Evolutionary conservation across 2,113 vertebrate genomes (phyloP), one percentile per base, ranked within the genome.

Genomic region (Spilogale gracilis): DNA sequence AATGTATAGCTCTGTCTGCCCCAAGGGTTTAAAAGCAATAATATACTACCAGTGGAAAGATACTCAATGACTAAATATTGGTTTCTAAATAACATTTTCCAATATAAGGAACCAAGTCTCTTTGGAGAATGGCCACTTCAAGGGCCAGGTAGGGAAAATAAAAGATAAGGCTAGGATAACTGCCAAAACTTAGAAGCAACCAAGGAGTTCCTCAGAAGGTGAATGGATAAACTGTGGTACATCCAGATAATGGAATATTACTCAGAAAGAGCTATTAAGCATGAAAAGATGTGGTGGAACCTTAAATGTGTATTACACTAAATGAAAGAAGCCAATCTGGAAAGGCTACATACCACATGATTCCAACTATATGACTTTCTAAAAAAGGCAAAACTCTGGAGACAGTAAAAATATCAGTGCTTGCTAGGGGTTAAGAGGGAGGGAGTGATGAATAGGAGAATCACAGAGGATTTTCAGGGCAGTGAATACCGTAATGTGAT

Each of bases 311-410:
- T 76, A 69, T 61, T 30, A 95, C 16, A 95, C 16, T 88, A 96
- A 80, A 14, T 67, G 23, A 80, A 88, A 90, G 88, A 93, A 82
- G 76, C 25, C 38, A 60, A 74, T 89, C 17, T 50, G 71, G 88
- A 95, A 95, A 76, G n/a, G 14, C 20, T 78, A 58, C 14, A 9
- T 18, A 78, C 2, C 43, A 1, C 69, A 61, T 21, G n/a, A 85
- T 50, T 94, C 30, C 82, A 95, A 91, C 3, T 52, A 38, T 6
- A n/a, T 25, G 30, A 84, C 21, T 71, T 60, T 84, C 52, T 17
- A 27, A 82, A 96, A 91, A 96, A 86, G 27, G 43, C 61, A 71
- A 91, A 93, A 81, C 78, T n/a, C 18, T n/a, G 45, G n/a, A 81
- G 63, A 94, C 6, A 76, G 23, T 67, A 27, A 81, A 93, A 95